Evolutionary conservation across 2,888 invertebrate species (phyloP), one percentile per base, ranked within the genome.

Genomic region (Corythucha ciliata): DNA sequence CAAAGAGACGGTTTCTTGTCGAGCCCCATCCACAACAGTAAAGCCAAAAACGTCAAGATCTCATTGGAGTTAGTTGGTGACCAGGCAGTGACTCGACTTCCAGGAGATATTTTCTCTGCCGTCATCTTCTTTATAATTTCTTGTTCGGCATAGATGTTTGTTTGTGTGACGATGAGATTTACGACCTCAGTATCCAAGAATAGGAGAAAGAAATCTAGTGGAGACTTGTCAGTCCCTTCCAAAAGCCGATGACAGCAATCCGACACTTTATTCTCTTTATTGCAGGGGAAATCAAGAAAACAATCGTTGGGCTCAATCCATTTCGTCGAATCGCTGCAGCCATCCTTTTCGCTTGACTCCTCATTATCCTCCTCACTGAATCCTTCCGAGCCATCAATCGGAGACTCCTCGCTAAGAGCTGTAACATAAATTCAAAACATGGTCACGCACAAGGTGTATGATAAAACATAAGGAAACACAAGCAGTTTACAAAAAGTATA

Each of bases 21-120:
- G 3, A 41, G 22, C 3, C 41, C 41, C 41, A 41, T 41, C 41
- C 41, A 41, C 3, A 41, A 10, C 12, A 41, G 6, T 22, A 41
- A 41, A 4, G 39, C 39, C 14, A 39, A 16, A 21, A 39, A 39
- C 4, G 20, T 16, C 18, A 18, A 18, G 18, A 39, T 39, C 20
- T 39, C 39, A 21, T 18, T 3, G 4, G 39, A 4, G 18, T 39
- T 39, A 18, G 39, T 16, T n/a, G 14, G 18, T 18, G 21, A n/a
- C 39, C 39, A 33, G 16, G 33, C 33, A 6, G n/a, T 33, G 16
- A 14, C n/a, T 33, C 33, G n/a, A 33, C 39, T 39, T 18, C 39
- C 21, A 20, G 18, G 18, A 20, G 39, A 16, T 4, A 21, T 21
- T 7, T 39, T 7, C 5, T 39, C 21, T 20, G 4, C 14, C 20